These are phyloP conservation scores for Zygogramma bicolorata DNA, from an alignment of 2,888 invertebrate genomes.

Conservation along the genomic window DNA sequence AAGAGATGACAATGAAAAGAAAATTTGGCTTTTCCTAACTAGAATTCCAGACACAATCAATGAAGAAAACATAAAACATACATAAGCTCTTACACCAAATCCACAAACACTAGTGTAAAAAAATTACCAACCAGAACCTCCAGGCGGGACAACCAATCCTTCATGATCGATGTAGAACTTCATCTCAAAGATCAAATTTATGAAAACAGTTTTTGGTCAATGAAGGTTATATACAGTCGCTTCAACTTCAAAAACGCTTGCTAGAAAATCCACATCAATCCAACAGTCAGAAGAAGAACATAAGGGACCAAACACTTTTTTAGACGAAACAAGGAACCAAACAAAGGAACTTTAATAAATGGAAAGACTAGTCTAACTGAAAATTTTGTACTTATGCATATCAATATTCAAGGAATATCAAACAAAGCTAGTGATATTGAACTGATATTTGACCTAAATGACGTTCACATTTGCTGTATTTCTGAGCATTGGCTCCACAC, in stretches of 20 bases:
- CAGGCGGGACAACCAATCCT: background rate
- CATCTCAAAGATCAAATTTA: background rate
- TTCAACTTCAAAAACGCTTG: background rate
- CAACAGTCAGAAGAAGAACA: background rate
- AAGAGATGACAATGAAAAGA: background rate
- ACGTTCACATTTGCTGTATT: constrained; percentile 9
- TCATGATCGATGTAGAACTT: background rate
- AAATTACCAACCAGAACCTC: background rate
- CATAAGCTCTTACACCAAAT: background rate
- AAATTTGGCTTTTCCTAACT: background rate
- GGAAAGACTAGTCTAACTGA: background rate
- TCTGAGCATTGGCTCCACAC: constrained; percentile 4
- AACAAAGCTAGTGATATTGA: constrained; percentile 10
- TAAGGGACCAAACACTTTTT: background rate
- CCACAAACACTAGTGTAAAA: background rate
- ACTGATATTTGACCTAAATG: background rate
- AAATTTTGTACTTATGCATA: constrained; percentile 11
- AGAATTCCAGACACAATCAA: too few relatives aligned
- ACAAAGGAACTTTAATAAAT: background rate
- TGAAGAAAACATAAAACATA: too few relatives aligned
- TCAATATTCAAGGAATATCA: constrained; percentile 6
- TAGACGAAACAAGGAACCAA: background rate
- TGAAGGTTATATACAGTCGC: background rate
- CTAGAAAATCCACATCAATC: background rate
- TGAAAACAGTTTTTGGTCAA: background rate